Base-by-base conservation (phyloP, 2,113 vertebrate genomes). In the Hypanus sabinus region DNA sequence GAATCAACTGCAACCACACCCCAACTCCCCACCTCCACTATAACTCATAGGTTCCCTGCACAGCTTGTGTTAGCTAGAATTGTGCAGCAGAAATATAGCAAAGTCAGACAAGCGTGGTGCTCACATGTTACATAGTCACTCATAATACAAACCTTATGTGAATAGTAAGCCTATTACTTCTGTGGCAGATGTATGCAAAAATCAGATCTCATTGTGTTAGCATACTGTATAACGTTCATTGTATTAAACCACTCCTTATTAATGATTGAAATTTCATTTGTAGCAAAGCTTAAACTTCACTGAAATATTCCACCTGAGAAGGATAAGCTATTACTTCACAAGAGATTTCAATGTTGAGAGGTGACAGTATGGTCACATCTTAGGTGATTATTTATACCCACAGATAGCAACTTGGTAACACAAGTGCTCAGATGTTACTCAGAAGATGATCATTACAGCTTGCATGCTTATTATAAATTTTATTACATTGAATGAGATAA, bases 71-170 rank as follows among this genome's bases (percentile, higher is more conserved):
- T 87, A 30, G 11, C 5, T 85, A 12, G 57, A 87, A 18, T 88
- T 65, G 14, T 68, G 60, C 5, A 79, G 11, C 12, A 79, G 76
- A 33, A 62, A 88, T 88, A 88, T 33, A 88, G 30, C 6, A 18
- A 60, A 65, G 65, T 88, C 85, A 88, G 33, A 65, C 85, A 88
- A 79, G 57, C 60, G 18, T 88, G 85, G 85, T 65, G 60, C 62
- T 90, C 85, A 88, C 16, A 88, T 88, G 83, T 88, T 70, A 88
- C 60, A 55, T 30, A 88, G 30, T 88, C 30, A 27, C 60, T 88
- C 83, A 16, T 62, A 88, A 88, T 88, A 88, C 57, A 68, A 90
- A 90, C 60, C 85, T 90, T 14, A 90, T 90, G 85, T 90, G 85
- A 90, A 90, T 14, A 65, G 60, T 65, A 65, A 90, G 57, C 57